Conservation (phyloP, 2,888 invertebrate species). For the Napeogenes sylphis region DNA sequence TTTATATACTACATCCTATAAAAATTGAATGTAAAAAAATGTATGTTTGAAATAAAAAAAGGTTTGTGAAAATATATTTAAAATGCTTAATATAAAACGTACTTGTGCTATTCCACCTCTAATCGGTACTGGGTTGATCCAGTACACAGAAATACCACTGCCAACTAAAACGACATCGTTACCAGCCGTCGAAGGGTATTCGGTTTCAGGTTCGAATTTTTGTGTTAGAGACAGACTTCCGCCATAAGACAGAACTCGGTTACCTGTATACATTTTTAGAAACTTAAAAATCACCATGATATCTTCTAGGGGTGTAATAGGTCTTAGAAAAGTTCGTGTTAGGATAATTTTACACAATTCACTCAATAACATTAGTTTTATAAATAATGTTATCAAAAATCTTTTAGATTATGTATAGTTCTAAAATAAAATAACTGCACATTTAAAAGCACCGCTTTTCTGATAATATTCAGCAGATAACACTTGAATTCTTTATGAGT, state of each 20-base stretch:
- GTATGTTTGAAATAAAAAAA: not conserved
- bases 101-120: conserved; percentile 79
- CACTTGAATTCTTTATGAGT: too few species aligned
- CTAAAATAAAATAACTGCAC: too few species aligned
- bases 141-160: conserved; percentile 85
- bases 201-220: conserved; percentile 79
- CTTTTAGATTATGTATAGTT: too few species aligned
- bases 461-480: too few species aligned
- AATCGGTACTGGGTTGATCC: conserved; percentile 81
- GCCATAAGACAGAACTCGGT: conserved; percentile 91
- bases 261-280: conserved; percentile 59
- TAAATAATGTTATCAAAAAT: too few species aligned
- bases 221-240: conserved; percentile 87
- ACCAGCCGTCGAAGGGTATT: conserved; percentile 74
- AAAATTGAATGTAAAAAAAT: not conserved
- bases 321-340: too few species aligned
- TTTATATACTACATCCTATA: too few species aligned
- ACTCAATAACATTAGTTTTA: too few species aligned
- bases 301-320: too few species aligned
- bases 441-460: too few species aligned
- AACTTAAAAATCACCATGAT: not conserved
- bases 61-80: not conserved
- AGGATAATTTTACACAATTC: too few species aligned
- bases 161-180: conserved; percentile 90
- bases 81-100: conserved; percentile 38